Percentiles rank a stretch among this genome's conserved stretches.
Conservation (phyloP, 2,888 invertebrate species). For the Carpatolechia fugitivella region DNA sequence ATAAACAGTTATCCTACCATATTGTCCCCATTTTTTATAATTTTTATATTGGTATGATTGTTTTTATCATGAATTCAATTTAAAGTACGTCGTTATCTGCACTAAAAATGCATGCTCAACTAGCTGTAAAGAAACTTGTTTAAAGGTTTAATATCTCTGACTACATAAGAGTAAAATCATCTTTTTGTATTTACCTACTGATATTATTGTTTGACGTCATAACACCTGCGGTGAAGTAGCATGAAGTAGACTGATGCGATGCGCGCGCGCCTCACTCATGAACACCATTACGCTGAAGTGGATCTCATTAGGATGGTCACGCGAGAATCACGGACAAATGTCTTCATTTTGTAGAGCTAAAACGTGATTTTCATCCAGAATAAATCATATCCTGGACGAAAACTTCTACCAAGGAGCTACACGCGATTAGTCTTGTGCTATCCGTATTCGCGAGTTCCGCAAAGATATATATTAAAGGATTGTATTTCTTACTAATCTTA, state of each 20-base stretch:
- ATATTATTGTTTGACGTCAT: conserved; percentile 8
- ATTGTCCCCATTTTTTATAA: too few species aligned
- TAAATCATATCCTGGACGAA: too few species aligned
- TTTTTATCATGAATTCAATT: too few species aligned
- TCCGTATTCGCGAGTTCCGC: too few species aligned
- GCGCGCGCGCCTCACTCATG: conserved; percentile 36
- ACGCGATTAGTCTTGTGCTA: too few species aligned
- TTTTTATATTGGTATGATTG: too few species aligned
- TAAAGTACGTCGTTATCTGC: too few species aligned
- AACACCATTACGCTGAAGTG: conserved; percentile 47
- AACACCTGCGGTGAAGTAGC: conserved; percentile 30
- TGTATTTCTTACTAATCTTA: too few species aligned
- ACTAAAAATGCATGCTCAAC: background rate
- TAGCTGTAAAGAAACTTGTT: background rate
- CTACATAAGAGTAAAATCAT: background rate
- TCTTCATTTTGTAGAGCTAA: conserved; percentile 23
- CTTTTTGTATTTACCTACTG: background rate
- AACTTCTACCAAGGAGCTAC: background rate
- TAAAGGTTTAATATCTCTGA: background rate
- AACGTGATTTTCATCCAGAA: background rate
- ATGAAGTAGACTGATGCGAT: conserved; percentile 30
- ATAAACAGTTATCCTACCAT: too few species aligned
- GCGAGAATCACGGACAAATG: conserved; percentile 32
- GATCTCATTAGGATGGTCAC: conserved; percentile 37
- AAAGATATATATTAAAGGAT: too few species aligned